phyloP scores from a whole-genome alignment of 2,888 invertebrate species.

The Noctua janthe region DNA sequence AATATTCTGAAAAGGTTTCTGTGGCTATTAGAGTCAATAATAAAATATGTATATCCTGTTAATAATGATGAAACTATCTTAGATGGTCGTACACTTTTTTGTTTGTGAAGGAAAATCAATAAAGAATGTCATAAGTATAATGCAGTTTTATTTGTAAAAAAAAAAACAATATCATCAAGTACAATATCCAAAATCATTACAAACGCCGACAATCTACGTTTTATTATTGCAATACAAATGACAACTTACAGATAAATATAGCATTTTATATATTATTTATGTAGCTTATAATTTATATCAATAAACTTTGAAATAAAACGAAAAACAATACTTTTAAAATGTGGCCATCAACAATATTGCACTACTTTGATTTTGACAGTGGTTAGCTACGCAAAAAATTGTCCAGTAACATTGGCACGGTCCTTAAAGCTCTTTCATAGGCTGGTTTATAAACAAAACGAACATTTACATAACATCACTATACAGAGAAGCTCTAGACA shows the following conservation, averaged over 20 bases:
- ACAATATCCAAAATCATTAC: constrained; percentile 31
- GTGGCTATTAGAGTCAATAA: constrained; percentile 48
- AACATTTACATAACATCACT: constrained; percentile 1
- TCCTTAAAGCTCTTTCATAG: constrained; percentile 39
- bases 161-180: constrained; percentile 33
- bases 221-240: constrained; percentile 20
- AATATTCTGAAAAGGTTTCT: constrained; percentile 51
- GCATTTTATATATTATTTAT: constrained; percentile 27
- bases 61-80: constrained; percentile 54
- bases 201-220: constrained; percentile 23
- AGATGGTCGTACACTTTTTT: constrained; percentile 64
- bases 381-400: constrained; percentile 30
- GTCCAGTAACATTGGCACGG: constrained; percentile 42
- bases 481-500: constrained; percentile 3
- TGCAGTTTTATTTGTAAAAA: constrained; percentile 66
- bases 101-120: constrained; percentile 88
- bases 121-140: constrained; percentile 80
- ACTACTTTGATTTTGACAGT: constrained; percentile 15
- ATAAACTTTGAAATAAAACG: constrained; percentile 27
- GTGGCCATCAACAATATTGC: constrained; percentile 3
- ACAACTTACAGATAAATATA: constrained; percentile 25
- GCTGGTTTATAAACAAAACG: background rate
- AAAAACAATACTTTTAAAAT: constrained; percentile 19
- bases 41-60: constrained; percentile 55
- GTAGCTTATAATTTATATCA: constrained; percentile 6